Evolutionary conservation across 2,888 invertebrate species (phyloP), one percentile per base, ranked within the genome.

Genomic region (Calliopum simillimum): DNA sequence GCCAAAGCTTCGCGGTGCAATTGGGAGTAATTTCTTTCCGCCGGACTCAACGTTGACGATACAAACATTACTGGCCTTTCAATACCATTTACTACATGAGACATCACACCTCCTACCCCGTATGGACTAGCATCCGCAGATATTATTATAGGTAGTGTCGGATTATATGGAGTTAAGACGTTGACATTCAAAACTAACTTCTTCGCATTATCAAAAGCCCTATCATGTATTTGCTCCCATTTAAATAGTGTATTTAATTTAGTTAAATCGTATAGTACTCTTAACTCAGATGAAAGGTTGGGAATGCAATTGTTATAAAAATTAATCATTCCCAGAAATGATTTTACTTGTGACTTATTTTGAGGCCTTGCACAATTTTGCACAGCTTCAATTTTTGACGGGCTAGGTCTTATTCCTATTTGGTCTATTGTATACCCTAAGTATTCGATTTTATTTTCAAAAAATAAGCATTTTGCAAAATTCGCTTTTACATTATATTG

Each of bases 401-500:
- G 68, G 12, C 58, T 49, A 4, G 8, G 21, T 5, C 23, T 41
- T 25, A 64, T 49, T 5, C 63, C 71, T 6, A 51, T 41, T 43
- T 56, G 19, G 25, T 43, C 58, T n/a, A 71, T 71, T 23, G 41
- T 5, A 51, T 68, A 63, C 11, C 71, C 71, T 3, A 68, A 63
- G n/a, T 71, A 68, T 25, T 55, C 16, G 6, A 70, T 41, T 51
- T 65, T 58, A 2, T 1, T 19, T 66, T 59, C n/a, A 2, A 65
- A 68, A 63, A 69, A 67, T 12, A 62, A 47, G 19, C 71, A 68
- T 64, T 70, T 72, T 3, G 58, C 25, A 44, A 51, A 59, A 55
- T 68, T 72, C 3, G 68, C 44, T 61, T 64, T 64, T 16, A 70
- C 61, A 55, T 70, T 65, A 46, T 14, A 68, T 16, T 72, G 55